These are phyloP conservation scores for Philereme vetulata DNA, from an alignment of 2,888 invertebrate species.

Conservation along the genomic window DNA sequence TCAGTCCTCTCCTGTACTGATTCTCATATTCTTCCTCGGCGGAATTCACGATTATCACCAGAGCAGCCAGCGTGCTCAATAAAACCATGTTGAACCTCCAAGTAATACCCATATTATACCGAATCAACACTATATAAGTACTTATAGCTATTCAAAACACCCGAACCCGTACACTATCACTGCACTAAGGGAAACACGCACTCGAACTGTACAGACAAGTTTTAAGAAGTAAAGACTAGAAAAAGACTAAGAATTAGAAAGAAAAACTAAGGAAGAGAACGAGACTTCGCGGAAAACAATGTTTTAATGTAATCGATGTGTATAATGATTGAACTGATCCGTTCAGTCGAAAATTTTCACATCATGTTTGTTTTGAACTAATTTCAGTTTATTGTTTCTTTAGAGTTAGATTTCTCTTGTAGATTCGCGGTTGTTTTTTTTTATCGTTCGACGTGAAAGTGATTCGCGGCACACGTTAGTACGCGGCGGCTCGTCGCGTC, in stretches of 20 bases:
- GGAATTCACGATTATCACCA: conserved; percentile 77
- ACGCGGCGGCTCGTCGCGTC: conserved; percentile 59
- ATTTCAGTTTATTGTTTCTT: not conserved
- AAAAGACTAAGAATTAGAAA: conserved; percentile 46
- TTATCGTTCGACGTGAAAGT: conserved; percentile 66
- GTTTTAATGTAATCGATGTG: conserved; percentile 10
- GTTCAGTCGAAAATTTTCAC: conserved; percentile 34
- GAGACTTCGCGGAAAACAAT: conserved; percentile 26
- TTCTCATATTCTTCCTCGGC: conserved; percentile 68
- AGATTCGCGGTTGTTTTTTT: conserved; percentile 62
- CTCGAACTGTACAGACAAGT: conserved; percentile 32
- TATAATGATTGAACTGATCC: conserved; percentile 11
- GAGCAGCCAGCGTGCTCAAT: conserved; percentile 75
- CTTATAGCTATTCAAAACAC: conserved; percentile 35
- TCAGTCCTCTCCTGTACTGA: conserved; percentile 58
- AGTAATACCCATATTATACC: conserved; percentile 75
- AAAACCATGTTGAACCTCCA: conserved; percentile 70
- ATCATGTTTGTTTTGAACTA: conserved; percentile 12
- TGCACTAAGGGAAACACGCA: conserved; percentile 39
- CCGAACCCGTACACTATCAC: conserved; percentile 40
- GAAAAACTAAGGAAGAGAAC: conserved; percentile 45
- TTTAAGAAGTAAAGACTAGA: conserved; percentile 16
- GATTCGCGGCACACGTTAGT: conserved; percentile 64
- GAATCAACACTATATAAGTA: too few relatives aligned
- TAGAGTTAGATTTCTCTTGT: not conserved